Conservation (phyloP, 2,113 vertebrate species). For the Rostratula benghalensis region DNA sequence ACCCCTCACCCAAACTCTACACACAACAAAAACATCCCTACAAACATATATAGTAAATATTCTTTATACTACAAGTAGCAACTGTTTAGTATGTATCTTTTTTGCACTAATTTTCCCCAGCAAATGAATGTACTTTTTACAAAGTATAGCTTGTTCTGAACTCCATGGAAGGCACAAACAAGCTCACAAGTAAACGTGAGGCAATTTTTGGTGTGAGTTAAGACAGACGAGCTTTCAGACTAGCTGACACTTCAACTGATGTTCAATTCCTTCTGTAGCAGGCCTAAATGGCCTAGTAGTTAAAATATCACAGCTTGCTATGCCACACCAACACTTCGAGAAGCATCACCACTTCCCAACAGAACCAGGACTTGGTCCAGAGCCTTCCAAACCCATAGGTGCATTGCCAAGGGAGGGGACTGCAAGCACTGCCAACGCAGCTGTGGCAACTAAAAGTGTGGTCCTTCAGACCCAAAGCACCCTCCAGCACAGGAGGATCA, state of each 20-base stretch:
- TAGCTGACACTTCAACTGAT: not conserved
- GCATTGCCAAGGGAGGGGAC: not conserved
- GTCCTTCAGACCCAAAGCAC: not conserved
- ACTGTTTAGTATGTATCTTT: not conserved
- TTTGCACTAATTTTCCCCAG: not conserved
- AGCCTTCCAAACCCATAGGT: not conserved
- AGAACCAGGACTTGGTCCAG: not conserved
- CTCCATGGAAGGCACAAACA: not conserved
- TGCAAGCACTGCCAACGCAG: not conserved
- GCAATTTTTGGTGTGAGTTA: not conserved
- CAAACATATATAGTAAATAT: not conserved
- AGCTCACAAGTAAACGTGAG: not conserved
- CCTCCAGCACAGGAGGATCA: not conserved
- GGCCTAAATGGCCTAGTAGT: not conserved
- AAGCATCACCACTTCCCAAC: not conserved
- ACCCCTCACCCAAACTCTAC: too few species aligned
- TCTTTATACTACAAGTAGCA: not conserved
- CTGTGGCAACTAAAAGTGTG: accelerated
- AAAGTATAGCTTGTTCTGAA: not conserved
- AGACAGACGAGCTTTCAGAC: not conserved
- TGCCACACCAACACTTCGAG: not conserved
- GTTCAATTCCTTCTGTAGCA: not conserved
- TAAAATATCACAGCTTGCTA: not conserved
- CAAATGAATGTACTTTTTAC: not conserved
- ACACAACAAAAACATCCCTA: not conserved